These are phyloP conservation scores for Platycnemis pennipes DNA, from an alignment of 2,888 invertebrate species.

Conservation along the genomic window DNA sequence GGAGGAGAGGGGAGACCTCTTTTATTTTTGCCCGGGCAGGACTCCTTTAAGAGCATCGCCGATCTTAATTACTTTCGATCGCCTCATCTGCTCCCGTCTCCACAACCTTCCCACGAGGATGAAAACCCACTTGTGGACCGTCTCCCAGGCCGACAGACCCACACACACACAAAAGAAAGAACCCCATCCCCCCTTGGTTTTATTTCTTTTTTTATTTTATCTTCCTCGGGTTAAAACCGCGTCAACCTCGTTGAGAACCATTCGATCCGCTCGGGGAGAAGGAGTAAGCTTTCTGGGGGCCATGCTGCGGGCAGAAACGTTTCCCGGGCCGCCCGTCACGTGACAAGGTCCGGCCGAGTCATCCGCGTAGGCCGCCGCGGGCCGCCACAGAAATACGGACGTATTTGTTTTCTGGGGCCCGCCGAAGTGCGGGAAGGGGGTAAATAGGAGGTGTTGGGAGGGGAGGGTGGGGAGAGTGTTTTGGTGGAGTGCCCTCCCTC, in stretches of 20 bases:
- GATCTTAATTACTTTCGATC: constrained; percentile 32
- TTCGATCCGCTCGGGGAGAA: not conserved
- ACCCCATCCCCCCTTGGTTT: not conserved
- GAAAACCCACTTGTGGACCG: constrained; percentile 28
- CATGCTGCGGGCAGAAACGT: too few relatives aligned
- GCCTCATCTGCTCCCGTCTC: not conserved
- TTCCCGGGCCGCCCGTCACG: too few relatives aligned
- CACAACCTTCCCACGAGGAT: constrained; percentile 18
- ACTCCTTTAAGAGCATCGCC: constrained; percentile 1
- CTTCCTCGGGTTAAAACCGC: not conserved
- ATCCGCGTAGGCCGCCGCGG: too few relatives aligned
- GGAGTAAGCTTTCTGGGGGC: not conserved
- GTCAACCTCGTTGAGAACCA: not conserved
- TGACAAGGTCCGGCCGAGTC: too few relatives aligned
- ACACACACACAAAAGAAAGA: constrained; percentile 2
- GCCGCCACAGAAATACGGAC: too few relatives aligned
- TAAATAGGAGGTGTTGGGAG: too few relatives aligned
- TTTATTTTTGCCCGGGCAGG: not conserved
- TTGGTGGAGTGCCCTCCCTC: too few relatives aligned
- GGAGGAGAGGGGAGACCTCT: not conserved
- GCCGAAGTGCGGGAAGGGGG: too few relatives aligned
- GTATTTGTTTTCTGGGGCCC: too few relatives aligned
- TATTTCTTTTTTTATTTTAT: not conserved
- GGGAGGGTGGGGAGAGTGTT: too few relatives aligned
- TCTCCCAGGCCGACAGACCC: not conserved